Conservation (phyloP, 2,797 vertebrate genomes). For the Neosilurus mollespiculum region DNA sequence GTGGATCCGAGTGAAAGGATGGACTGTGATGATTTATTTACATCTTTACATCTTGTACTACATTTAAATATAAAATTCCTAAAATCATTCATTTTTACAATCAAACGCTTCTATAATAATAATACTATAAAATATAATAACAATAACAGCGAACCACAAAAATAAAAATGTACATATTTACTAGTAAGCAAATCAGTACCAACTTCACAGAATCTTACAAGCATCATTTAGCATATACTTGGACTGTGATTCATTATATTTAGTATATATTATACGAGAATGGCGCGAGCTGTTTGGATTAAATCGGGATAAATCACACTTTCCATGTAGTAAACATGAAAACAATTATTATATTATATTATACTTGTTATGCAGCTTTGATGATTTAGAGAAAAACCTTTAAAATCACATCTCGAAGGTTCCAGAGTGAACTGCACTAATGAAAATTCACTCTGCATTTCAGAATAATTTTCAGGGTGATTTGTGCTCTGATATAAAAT, state of each 20-base stretch:
- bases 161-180: not conserved
- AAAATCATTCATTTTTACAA: not conserved
- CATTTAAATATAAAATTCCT: too few species aligned
- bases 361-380: too few species aligned
- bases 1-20: not conserved
- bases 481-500: not conserved
- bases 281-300: too few species aligned
- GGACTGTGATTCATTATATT: not conserved
- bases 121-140: not conserved
- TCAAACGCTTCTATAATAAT: too few species aligned
- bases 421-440: not conserved
- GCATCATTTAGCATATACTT: too few species aligned
- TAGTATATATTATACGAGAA: too few species aligned
- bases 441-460: not conserved
- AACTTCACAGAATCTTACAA: too few species aligned
- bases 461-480: not conserved
- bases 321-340: too few species aligned
- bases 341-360: too few species aligned
- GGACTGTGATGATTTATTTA: not conserved
- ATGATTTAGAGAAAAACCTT: not conserved
- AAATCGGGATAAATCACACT: too few species aligned
- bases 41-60: too few species aligned
- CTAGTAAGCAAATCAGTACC: too few species aligned
- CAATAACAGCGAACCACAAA: not conserved
- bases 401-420: not conserved